A percentile compares a stretch with the other conserved stretches of the same genome.
Evolutionary conservation across 2,113 vertebrate species (phyloP).

Genomic region (Centropristis striata): DNA sequence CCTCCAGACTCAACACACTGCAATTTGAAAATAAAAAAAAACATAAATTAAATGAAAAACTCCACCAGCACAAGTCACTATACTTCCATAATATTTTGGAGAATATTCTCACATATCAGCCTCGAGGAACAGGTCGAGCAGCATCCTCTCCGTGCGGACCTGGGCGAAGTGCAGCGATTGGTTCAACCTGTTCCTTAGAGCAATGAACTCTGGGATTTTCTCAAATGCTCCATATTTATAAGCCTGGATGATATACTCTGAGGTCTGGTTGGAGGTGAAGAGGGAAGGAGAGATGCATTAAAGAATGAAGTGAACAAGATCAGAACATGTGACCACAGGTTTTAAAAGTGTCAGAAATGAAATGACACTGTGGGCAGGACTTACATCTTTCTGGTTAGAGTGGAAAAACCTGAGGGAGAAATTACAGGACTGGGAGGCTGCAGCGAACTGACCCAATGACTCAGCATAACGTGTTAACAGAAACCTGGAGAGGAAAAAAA

Average conservation of each 20-base stretch:
- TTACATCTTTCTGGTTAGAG: constrained; percentile 99
- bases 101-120: constrained; percentile 92
- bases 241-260: constrained; percentile 99
- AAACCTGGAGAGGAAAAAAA: constrained; percentile 84
- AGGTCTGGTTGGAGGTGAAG: constrained; percentile 89
- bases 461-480: constrained; percentile 95
- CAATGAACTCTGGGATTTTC: constrained; percentile 99
- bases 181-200: constrained; percentile 96
- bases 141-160: constrained; percentile 96
- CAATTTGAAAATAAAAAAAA: neutral
- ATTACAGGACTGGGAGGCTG: constrained; percentile 97
- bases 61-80: rapidly evolving
- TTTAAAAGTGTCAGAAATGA: neutral
- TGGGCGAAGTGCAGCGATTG: constrained; percentile 98
- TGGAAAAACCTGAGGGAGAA: constrained; percentile 99
- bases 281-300: neutral
- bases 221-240: constrained; percentile 99
- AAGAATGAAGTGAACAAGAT: neutral
- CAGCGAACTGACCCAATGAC: constrained; percentile 94
- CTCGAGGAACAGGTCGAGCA: constrained; percentile 96
- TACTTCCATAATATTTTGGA: neutral
- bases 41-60: neutral
- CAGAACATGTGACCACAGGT: neutral
- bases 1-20: constrained; percentile 94
- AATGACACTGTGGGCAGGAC: constrained; percentile 62